These are phyloP conservation scores for Gymnothorax javanicus DNA, from an alignment of 2,797 vertebrate species.

Conservation along the genomic window DNA sequence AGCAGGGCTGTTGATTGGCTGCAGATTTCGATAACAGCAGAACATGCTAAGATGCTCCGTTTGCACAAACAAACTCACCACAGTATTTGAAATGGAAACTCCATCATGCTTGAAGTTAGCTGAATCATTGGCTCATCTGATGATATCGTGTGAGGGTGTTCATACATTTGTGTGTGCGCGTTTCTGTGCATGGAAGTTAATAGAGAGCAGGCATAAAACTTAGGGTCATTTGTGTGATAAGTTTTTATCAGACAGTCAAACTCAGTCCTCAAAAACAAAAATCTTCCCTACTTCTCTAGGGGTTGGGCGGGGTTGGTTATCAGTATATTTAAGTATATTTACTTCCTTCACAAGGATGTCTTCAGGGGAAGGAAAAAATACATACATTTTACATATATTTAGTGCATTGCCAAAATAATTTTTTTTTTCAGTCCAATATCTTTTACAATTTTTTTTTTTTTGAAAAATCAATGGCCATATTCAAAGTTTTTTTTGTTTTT, in stretches of 20 bases:
- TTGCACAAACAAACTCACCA: slow-evolving; percentile 64
- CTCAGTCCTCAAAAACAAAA: background rate
- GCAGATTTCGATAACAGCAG: slow-evolving; percentile 34
- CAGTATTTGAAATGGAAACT: slow-evolving; percentile 76
- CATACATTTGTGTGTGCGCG: slow-evolving; percentile 1
- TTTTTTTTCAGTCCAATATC: background rate
- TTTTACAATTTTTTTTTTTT: slow-evolving; percentile 10
- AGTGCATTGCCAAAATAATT: background rate
- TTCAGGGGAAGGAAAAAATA: slow-evolving; percentile 32
- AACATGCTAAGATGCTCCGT: slow-evolving; percentile 57
- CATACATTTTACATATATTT: slow-evolving; percentile 19
- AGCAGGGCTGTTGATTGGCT: background rate
- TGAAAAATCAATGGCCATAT: slow-evolving; percentile 4
- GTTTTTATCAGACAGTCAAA: background rate
- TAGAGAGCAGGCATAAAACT: background rate
- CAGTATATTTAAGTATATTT: slow-evolving; percentile 52
- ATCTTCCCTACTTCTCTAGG: slow-evolving; percentile 42
- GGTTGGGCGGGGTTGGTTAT: slow-evolving; percentile 53
- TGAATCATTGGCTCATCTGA: slow-evolving; percentile 25
- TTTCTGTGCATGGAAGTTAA: slow-evolving; percentile 24
- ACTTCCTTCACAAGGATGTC: slow-evolving; percentile 27
- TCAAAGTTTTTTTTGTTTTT: slow-evolving; percentile 11
- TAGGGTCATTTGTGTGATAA: background rate
- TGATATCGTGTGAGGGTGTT: slow-evolving; percentile 16
- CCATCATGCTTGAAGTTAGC: slow-evolving; percentile 32